Base-by-base conservation (phyloP, 2,113 vertebrate species). In the Proterorhinus semilunaris region DNA sequence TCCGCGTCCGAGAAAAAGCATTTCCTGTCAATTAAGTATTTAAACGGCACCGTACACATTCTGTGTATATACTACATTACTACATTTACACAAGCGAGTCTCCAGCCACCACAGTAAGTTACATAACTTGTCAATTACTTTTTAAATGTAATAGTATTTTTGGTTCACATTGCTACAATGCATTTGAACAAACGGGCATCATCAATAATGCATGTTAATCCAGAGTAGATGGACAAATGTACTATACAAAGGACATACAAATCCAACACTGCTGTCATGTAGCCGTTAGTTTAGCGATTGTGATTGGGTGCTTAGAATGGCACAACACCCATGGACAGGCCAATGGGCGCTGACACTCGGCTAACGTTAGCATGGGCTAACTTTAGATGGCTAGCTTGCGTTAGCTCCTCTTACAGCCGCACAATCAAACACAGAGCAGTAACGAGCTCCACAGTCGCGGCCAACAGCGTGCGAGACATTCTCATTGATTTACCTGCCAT, bases 401-500 rank as follows among this genome's bases (percentile, higher is more conserved):
- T 58, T 77, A 76, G 74, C 79, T 65, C 11, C 51, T 59, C 10
- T 52, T 69, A 65, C 44, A 17, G 50, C 54, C 7, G 42, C 46
- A 43, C 47, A 54, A 59, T 43, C 21, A 48, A 8, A 66, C 70
- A 36, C 1, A 47, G n/a, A 9, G 8, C 50, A 1, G 48, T 36
- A 27, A 27, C 17, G 10, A 10, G 53, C 53, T 5, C 8, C 17
- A 10, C 27, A 17, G 10, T 27, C 17, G 53, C 8, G 4, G 17
- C 53, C 6, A 55, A 44, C 44, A 12, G 1, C 44, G 15, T 45
- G 65, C 50, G 54, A 46, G 48, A 46, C 15, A 10, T 9, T 72
- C 51, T 1, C 46, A 61, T 1, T 61, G 21, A 65, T 54, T 86
- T 91, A 93, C 92, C 92, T 93, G 92, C 92, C 92, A 93, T 93